Evolutionary conservation across 1,140 invertebrate genomes (phyloP).

Genomic region (honey bee (Apis mellifera)): DNA sequence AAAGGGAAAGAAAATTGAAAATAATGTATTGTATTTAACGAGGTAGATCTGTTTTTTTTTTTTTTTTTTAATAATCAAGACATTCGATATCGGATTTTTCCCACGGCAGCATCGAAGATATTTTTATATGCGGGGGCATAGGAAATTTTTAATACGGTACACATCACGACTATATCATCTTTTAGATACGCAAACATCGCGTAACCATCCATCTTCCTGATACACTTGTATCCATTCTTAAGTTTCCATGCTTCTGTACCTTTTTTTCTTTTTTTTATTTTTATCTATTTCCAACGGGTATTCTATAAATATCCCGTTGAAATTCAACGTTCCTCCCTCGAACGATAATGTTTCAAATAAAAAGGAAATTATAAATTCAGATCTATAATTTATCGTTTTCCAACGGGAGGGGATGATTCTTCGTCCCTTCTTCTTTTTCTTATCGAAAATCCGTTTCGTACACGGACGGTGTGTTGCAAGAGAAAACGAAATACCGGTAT

Average conservation of each 20-base stretch:
- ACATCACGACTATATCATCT: slow-evolving; percentile 9
- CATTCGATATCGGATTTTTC: not conserved
- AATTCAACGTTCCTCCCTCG: not conserved
- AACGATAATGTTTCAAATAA: too few species aligned
- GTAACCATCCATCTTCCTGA: slow-evolving; percentile 41
- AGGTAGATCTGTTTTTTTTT: too few species aligned
- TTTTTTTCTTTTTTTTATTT: not conserved
- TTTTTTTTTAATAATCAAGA: not conserved
- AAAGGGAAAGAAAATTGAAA: too few species aligned
- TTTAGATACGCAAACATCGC: slow-evolving; percentile 28
- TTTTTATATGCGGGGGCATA: not conserved
- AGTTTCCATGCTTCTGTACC: not conserved
- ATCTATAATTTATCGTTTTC: not conserved
- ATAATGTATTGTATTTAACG: too few species aligned
- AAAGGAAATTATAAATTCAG: not conserved
- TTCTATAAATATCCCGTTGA: not conserved
- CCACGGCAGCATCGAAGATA: not conserved
- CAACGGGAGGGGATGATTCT: not conserved
- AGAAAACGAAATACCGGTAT: slow-evolving; percentile 39
- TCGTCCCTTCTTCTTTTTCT: slow-evolving; percentile 34
- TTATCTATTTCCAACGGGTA: not conserved
- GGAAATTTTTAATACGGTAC: slow-evolving; percentile 9
- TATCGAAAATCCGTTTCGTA: slow-evolving; percentile 52
- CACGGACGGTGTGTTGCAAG: slow-evolving; percentile 21
- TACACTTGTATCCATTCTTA: slow-evolving; percentile 37